A percentile compares a stretch with the other conserved stretches of the same genome.
Evolutionary conservation across 2,113 vertebrate genomes (phyloP).

Genomic region (Lepidothrix coronata): DNA sequence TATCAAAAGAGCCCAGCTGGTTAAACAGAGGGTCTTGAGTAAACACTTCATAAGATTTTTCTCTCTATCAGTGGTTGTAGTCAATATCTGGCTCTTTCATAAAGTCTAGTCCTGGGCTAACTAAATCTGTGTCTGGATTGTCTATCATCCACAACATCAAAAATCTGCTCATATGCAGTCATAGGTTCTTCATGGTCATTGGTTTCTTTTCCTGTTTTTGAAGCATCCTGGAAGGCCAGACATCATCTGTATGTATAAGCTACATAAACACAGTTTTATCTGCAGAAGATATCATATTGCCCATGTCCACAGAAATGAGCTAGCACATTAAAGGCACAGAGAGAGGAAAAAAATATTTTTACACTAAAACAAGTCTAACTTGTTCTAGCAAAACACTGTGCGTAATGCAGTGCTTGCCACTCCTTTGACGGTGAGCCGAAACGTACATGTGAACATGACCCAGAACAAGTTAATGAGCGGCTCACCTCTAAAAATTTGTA

Average conservation of each 20-base stretch:
- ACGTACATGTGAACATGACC: neutral
- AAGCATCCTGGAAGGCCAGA: neutral
- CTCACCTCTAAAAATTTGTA: neutral
- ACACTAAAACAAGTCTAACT: conserved; percentile 19
- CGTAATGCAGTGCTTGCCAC: neutral
- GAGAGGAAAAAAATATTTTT: neutral
- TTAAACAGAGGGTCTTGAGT: neutral
- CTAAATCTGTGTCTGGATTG: neutral
- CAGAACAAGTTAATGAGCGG: conserved; percentile 13
- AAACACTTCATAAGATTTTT: neutral
- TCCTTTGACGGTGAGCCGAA: neutral
- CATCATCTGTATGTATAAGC: neutral
- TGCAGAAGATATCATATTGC: neutral
- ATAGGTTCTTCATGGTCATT: neutral
- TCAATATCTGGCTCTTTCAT: neutral
- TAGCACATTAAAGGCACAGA: neutral
- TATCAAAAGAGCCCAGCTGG: neutral
- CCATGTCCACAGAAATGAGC: neutral
- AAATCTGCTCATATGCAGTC: neutral
- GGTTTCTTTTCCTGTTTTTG: neutral
- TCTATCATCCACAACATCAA: neutral
- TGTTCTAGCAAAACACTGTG: neutral
- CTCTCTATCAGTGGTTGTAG: neutral
- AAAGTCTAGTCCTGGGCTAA: neutral
- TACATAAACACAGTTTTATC: neutral